A percentile compares a stretch with the other conserved stretches of the same genome.
These are phyloP conservation scores for Lepidonotus clava DNA, from an alignment of 2,888 invertebrate genomes.

Conservation along the genomic window DNA sequence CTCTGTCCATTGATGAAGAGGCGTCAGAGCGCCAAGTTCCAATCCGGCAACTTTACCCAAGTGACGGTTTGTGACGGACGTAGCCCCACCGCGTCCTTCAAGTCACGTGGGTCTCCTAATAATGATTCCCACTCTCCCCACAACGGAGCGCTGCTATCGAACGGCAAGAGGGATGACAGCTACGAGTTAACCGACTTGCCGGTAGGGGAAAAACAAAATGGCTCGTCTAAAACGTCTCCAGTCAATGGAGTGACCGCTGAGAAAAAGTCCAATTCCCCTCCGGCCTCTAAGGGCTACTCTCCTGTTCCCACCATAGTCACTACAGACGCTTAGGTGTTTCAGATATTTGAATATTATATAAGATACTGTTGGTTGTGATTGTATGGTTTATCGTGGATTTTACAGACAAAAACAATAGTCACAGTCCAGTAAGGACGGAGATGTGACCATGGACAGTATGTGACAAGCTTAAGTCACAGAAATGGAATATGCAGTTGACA, in stretches of 20 bases:
- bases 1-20: slow-evolving; percentile 8
- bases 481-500: too few species aligned
- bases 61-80: slow-evolving; percentile 24
- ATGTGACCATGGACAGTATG: too few species aligned
- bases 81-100: neutral
- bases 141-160: neutral
- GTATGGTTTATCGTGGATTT: too few species aligned
- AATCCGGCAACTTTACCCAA: slow-evolving; percentile 22
- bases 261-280: neutral
- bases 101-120: neutral
- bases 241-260: neutral
- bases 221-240: neutral
- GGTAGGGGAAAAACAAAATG: too few species aligned
- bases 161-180: slow-evolving; percentile 8
- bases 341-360: too few species aligned
- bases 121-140: neutral
- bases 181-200: neutral
- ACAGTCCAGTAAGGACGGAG: too few species aligned
- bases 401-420: too few species aligned
- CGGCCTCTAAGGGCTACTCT: neutral
- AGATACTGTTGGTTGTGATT: neutral
- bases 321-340: neutral
- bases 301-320: slow-evolving; percentile 42
- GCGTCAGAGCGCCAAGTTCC: neutral
- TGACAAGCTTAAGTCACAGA: too few species aligned